A percentile compares a stretch with the other conserved stretches of the same genome.
Evolutionary conservation across 2,113 vertebrate genomes (phyloP).

Genomic region (Cettia cetti): DNA sequence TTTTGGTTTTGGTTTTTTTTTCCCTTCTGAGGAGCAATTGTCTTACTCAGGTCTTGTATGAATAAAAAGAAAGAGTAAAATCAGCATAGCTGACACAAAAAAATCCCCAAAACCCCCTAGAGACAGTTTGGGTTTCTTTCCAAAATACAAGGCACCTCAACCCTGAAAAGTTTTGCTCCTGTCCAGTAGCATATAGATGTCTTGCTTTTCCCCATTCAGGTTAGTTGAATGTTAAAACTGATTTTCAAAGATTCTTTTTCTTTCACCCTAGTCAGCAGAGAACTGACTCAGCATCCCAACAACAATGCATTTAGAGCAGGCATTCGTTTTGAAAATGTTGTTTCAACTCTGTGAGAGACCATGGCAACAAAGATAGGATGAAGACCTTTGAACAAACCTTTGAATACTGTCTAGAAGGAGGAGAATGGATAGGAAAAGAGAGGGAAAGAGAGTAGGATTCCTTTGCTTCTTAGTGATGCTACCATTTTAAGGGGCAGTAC

Average conservation of each 20-base stretch:
- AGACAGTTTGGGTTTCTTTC: neutral
- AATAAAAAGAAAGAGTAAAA: conserved; percentile 32
- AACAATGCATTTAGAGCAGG: conserved; percentile 54
- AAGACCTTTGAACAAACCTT: conserved; percentile 61
- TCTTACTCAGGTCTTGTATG: conserved; percentile 35
- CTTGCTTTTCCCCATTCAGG: conserved; percentile 12
- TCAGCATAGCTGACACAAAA: neutral
- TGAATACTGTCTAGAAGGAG: conserved; percentile 50
- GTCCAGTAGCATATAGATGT: neutral
- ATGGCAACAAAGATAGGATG: conserved; percentile 62
- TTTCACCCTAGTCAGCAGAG: conserved; percentile 1
- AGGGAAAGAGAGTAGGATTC: conserved; percentile 36
- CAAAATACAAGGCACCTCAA: neutral
- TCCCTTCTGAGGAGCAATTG: neutral
- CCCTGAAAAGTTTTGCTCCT: neutral
- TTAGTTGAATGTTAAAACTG: conserved; percentile 46
- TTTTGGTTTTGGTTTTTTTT: neutral
- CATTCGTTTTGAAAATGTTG: conserved; percentile 56
- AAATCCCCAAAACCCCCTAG: neutral
- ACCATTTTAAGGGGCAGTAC: conserved; percentile 45
- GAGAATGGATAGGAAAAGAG: conserved; percentile 51
- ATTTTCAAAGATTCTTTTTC: conserved; percentile 39
- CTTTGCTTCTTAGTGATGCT: conserved; percentile 57
- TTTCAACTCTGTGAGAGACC: conserved; percentile 50
- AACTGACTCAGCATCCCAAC: conserved; percentile 55